Conservation (phyloP, 2,888 invertebrate species). For the Mantis religiosa region DNA sequence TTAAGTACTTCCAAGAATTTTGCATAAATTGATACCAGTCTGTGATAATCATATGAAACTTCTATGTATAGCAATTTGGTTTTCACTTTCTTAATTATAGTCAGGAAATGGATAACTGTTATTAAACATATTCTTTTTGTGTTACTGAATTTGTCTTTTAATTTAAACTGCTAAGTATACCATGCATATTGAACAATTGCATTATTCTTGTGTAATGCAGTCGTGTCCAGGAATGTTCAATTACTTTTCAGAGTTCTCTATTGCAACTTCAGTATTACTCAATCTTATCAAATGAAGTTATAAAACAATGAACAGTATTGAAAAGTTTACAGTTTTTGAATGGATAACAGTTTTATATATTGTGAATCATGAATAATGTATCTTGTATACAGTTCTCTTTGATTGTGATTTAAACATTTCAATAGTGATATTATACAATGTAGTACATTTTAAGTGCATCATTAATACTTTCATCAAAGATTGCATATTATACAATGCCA, state of each 20-base stretch:
- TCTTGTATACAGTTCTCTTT: conserved; percentile 1
- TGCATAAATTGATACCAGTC: conserved; percentile 2
- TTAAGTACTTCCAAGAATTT: background rate
- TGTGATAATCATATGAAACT: conserved; percentile 9
- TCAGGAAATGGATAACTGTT: background rate
- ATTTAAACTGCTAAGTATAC: background rate
- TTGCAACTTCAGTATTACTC: background rate
- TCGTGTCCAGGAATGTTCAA: background rate
- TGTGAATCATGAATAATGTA: background rate
- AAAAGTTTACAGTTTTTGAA: conserved; percentile 10
- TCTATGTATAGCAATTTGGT: background rate
- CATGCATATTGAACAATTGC: background rate
- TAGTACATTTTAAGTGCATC: background rate
- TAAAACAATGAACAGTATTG: conserved; percentile 3
- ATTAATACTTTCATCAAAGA: background rate
- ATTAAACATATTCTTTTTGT: background rate
- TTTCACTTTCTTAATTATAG: background rate
- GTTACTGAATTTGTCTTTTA: background rate
- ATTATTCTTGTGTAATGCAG: background rate
- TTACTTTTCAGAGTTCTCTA: background rate
- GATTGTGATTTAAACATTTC: conserved; percentile 12
- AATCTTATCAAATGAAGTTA: background rate
- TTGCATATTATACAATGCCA: background rate
- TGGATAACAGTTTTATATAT: conserved; percentile 13
- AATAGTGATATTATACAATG: background rate